Base-by-base conservation (phyloP, 2,113 vertebrate genomes). In the Corythornis vintsioides region DNA sequence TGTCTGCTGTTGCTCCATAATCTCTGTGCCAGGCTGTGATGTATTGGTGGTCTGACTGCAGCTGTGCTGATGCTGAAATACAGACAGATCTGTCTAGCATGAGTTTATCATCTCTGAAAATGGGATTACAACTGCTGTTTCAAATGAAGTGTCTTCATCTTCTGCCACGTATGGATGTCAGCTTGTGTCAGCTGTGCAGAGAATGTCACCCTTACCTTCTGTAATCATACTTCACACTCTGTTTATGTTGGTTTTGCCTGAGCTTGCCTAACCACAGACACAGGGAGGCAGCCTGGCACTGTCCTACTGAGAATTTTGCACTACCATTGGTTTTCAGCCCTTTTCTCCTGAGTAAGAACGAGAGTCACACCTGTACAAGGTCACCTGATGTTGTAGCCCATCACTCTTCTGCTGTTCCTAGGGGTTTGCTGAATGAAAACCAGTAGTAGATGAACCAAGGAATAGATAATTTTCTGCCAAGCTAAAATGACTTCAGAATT, bases 401-500 rank as follows among this genome's bases (percentile, higher is more conserved):
- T 45, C 19, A 10, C 29, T 72, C 55, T n/a, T 79, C 21, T 86
- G 55, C 38, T 1, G 0, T 88, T 94, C 35, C 22, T 45, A 0
- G 7, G 56, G 13, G 26, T 69, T 16, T 20, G 18, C 38, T 80
- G 59, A 93, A 47, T 71, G 80, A 80, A 88, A 90, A 13, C 9
- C 52, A 40, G 18, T 48, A 83, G 80, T 55, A 83, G 64, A 28
- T 15, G 22, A 26, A 57, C 69, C 26, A 69, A 86, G n/a, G 65
- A 82, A 72, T 19, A 57, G 42, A 73, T 69, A 4, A 15, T 79
- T 89, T 89, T 86, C 86, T 90, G 70, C 55, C 38, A 40, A 64
- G 48, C 65, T 90, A 61, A 88, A 93, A 83, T 84, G 4, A 66
- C 55, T 86, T 84, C 12, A 84, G 74, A 69, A 56, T 75, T 94